These are phyloP conservation scores for Nineta flava DNA, from an alignment of 2,888 invertebrate genomes.

Conservation along the genomic window DNA sequence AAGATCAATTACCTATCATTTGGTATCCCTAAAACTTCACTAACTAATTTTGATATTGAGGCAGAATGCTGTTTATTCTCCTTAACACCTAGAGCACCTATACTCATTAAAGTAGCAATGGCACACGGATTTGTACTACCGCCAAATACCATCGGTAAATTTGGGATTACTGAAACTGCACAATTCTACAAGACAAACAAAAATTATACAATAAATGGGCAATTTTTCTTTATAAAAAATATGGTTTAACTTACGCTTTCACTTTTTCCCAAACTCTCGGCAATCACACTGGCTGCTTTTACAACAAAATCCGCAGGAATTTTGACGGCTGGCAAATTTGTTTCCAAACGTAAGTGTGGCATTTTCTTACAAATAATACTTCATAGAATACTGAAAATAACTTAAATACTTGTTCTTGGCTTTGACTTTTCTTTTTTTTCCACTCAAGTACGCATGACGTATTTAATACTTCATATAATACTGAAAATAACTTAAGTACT, in stretches of 20 bases:
- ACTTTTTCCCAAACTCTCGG: constrained; percentile 45
- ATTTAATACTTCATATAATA: too few relatives aligned
- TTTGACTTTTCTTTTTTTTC: too few relatives aligned
- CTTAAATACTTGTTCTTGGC: too few relatives aligned
- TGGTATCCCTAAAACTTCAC: constrained; percentile 39
- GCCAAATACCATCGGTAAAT: constrained; percentile 44
- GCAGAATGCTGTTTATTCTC: constrained; percentile 49
- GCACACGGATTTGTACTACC: constrained; percentile 47
- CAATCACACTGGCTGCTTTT: constrained; percentile 35
- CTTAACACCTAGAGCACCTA: constrained; percentile 45
- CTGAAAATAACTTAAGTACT: too few relatives aligned
- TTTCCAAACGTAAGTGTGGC: constrained; percentile 49
- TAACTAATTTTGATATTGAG: constrained; percentile 38
- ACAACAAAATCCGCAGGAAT: constrained; percentile 39
- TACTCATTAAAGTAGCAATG: constrained; percentile 44
- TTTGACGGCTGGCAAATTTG: constrained; percentile 38
- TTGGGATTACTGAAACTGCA: constrained; percentile 40
- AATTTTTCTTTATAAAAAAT: neutral
- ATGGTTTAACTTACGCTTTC: constrained; percentile 34
- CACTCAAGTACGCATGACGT: too few relatives aligned
- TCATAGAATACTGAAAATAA: too few relatives aligned
- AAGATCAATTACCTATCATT: constrained; percentile 41
- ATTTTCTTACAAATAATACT: too few relatives aligned
- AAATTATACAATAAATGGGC: constrained; percentile 2
- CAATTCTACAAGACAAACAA: constrained; percentile 38